Base-by-base conservation (phyloP, 2,113 vertebrate genomes). In the Labrus mixtus region DNA sequence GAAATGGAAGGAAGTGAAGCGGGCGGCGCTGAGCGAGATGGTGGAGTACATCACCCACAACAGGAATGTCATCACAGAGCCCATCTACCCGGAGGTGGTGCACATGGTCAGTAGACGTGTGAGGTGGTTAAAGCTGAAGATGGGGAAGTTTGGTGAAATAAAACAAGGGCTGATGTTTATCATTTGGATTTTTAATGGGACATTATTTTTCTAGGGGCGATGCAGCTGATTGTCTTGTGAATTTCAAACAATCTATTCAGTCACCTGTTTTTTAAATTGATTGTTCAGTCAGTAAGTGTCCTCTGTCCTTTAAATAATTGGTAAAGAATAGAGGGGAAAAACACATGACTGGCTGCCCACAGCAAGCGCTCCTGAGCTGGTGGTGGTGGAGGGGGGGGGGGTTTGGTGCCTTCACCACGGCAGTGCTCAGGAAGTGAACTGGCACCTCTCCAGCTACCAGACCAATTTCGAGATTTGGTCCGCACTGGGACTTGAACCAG, bases 1-100 rank as follows among this genome's bases (percentile, higher is more conserved):
- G 15, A 99, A 99, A 96, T 99, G 98, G 98, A 99, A 99, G 94
- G 98, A 99, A 88, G 97, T 99, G 80, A 99, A 99, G 84, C 93
- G 98, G 57, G 97, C 97, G 65, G 97, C 97, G 68, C 89, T 99
- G 75, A 99, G 97, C 92, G 97, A 99, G 76, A 99, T 99, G 98
- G 97, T 99, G 84, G 98, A 99, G 87, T 98, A 98, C 77, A 97
- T 99, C 94, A 99, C 96, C 78, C 97, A 99, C 85, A 98, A 97
- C 86, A 95, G 97, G 82, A 97, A 96, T 60, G 97, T 98, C 93
- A 97, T 99, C 94, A 99, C 98, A 8, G 98, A 99, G 81, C 97
- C 97, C 60, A 96, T 99, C 85, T 99, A 99, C 83, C 98, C 98
- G 0, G 98, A 99, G 92, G 97, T 97, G 86, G 98, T 99, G 84